Conservation (phyloP, 2,113 vertebrate genomes). For the Burhinus bistriatus region DNA sequence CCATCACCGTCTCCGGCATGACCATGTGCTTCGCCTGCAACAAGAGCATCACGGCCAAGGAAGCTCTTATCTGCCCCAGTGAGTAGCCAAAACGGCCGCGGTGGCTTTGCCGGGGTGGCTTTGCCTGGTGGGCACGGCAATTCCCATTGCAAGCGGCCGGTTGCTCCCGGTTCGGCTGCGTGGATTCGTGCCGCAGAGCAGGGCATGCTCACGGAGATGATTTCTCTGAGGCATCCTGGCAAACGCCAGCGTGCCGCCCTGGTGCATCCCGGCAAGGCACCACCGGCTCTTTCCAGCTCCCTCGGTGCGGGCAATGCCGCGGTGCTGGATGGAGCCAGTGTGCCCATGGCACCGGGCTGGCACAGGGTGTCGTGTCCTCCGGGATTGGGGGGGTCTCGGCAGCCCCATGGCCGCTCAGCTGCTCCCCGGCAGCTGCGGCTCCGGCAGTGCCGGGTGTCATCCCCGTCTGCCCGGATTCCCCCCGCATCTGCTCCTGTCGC, state of each 20-base stretch:
- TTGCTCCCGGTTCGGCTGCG: not conserved
- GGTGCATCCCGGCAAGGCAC: not conserved
- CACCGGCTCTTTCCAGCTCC: not conserved
- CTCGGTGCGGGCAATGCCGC: not conserved
- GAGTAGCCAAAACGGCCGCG: conserved; percentile 28
- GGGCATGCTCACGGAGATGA: not conserved
- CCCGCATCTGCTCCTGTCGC: not conserved
- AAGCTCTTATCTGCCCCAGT: conserved; percentile 93
- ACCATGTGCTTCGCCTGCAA: conserved; percentile 93
- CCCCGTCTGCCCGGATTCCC: not conserved
- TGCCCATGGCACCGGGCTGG: not conserved
- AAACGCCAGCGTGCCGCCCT: not conserved
- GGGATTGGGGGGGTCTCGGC: too few relatives aligned
- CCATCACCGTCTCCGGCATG: conserved; percentile 88
- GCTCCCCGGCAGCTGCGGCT: not conserved
- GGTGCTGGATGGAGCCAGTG: not conserved
- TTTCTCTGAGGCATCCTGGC: not conserved
- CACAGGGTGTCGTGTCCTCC: fast-evolving
- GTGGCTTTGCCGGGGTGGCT: not conserved
- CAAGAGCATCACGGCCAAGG: conserved; percentile 95
- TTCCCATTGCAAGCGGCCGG: fast-evolving
- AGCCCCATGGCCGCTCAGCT: not conserved
- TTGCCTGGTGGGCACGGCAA: fast-evolving
- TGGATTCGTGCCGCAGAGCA: fast-evolving
- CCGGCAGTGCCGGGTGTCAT: not conserved